phyloP scores from a whole-genome alignment of 2,113 vertebrate species.

The Paracyprichromis sp. region DNA sequence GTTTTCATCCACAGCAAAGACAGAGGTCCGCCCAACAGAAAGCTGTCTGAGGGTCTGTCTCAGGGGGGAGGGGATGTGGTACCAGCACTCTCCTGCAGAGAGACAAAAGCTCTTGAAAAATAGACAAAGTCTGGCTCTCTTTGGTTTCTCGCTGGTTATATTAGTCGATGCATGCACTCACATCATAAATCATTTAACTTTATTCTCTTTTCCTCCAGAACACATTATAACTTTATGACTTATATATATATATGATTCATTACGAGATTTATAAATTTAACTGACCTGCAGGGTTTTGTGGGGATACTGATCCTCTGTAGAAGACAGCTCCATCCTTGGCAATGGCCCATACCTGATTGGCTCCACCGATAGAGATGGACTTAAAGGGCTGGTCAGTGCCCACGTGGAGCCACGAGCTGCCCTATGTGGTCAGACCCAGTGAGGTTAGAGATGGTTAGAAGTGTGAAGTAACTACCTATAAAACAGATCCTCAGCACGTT shows the following conservation, averaged over 20 bases:
- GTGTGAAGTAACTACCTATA: background rate
- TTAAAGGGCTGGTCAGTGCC: slow-evolving; percentile 94
- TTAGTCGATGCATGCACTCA: background rate
- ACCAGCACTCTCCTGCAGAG: slow-evolving; percentile 90
- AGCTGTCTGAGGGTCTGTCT: slow-evolving; percentile 87
- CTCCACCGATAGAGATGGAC: slow-evolving; percentile 86
- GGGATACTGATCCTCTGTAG: slow-evolving; percentile 89
- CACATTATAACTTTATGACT: background rate
- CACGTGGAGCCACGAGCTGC: slow-evolving; percentile 91
- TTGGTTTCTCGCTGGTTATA: background rate
- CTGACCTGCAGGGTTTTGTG: slow-evolving; percentile 84
- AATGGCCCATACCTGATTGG: slow-evolving; percentile 92
- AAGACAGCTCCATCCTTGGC: slow-evolving; percentile 89
- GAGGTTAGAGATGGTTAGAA: background rate
- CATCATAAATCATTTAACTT: background rate
- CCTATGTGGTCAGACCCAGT: slow-evolving; percentile 63
- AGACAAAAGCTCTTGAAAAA: background rate
- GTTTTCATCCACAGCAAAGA: slow-evolving; percentile 87
- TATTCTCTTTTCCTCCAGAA: background rate
- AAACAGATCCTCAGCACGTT: background rate
- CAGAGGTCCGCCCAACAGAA: slow-evolving; percentile 87
- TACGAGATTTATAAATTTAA: background rate
- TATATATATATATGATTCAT: background rate
- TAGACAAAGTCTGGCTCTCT: background rate
- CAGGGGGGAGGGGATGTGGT: slow-evolving; percentile 88